A percentile compares a stretch with the other conserved stretches of the same genome.
These are phyloP conservation scores for Cordilura impudica DNA, from an alignment of 2,888 invertebrate species.

Conservation along the genomic window DNA sequence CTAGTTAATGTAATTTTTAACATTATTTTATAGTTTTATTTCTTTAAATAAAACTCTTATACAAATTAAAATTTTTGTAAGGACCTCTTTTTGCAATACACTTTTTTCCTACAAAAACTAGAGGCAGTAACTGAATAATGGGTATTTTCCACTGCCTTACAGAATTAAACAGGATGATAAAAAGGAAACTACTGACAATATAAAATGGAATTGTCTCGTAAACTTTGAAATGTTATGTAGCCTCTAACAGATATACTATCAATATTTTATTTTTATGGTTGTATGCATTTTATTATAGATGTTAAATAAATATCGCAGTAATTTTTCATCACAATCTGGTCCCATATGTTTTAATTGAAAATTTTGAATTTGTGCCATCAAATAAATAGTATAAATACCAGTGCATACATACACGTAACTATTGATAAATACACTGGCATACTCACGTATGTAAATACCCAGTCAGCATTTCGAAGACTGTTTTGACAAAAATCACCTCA, in stretches of 20 bases:
- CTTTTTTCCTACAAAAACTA: no score
- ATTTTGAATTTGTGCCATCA: slow-evolving; percentile 45
- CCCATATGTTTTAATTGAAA: slow-evolving; percentile 55
- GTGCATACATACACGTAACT: not conserved
- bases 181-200: slow-evolving; percentile 15
- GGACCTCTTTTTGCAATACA: no score
- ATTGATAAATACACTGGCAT: not conserved
- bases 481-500: no score
- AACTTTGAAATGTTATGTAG: slow-evolving; percentile 21
- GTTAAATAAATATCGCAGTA: slow-evolving; percentile 44
- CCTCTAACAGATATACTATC: slow-evolving; percentile 3
- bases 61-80: no score
- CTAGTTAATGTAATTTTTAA: no score
- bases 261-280: not conserved
- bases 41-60: no score
- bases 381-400: slow-evolving; percentile 3
- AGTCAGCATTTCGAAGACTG: no score
- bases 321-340: slow-evolving; percentile 51
- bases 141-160: no score
- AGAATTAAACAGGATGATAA: not conserved
- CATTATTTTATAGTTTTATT: no score
- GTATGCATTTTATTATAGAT: slow-evolving; percentile 38
- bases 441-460: not conserved
- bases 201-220: slow-evolving; percentile 34
- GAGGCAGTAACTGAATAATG: no score